Conservation (phyloP, 2,113 vertebrate species). For the Collichthys lucidus region DNA sequence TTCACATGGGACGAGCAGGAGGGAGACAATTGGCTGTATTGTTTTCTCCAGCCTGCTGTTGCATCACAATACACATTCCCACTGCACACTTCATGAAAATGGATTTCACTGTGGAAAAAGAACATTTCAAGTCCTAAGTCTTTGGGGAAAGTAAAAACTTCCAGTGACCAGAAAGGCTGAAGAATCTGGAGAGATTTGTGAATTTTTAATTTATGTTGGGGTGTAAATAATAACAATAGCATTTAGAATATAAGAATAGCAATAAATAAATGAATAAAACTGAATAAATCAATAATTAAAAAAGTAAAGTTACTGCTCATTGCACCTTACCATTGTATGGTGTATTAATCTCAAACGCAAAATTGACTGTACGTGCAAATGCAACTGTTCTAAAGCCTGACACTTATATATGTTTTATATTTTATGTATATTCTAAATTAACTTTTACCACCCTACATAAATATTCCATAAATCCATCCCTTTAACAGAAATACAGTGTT, state of each 20-base stretch:
- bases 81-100: conserved; percentile 65
- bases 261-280: neutral
- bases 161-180: conserved; percentile 5
- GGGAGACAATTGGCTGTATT: conserved; percentile 63
- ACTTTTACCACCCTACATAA: too few relatives aligned
- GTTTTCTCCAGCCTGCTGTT: conserved; percentile 77
- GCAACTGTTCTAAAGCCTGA: too few relatives aligned
- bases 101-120: conserved; percentile 61
- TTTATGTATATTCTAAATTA: too few relatives aligned
- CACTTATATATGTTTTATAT: too few relatives aligned
- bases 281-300: neutral
- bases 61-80: conserved; percentile 72
- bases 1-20: conserved; percentile 71
- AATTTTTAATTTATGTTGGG: neutral
- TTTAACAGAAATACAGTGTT: neutral
- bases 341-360: too few relatives aligned
- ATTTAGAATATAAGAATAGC: neutral
- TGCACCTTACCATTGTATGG: neutral
- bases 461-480: neutral
- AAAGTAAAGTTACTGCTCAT: neutral
- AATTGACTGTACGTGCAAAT: too few relatives aligned
- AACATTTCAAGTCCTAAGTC: conserved; percentile 57
- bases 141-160: conserved; percentile 44
- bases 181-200: neutral
- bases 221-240: neutral